These are phyloP conservation scores for Orussus abietinus DNA, from an alignment of 1,140 invertebrate species.

Conservation along the genomic window DNA sequence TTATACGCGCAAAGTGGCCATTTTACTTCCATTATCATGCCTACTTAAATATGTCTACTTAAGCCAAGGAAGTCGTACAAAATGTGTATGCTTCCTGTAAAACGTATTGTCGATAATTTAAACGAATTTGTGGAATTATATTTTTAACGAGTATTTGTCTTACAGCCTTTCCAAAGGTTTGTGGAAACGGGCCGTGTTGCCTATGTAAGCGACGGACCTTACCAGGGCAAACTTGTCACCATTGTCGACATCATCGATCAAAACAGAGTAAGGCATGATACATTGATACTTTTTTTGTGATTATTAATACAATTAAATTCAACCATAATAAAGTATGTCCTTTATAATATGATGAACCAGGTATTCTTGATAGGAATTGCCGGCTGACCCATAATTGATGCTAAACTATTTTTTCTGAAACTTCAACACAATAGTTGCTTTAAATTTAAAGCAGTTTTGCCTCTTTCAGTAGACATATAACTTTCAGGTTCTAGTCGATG, in stretches of 20 bases:
- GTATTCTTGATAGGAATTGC: slow-evolving; percentile 65
- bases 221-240: slow-evolving; percentile 86
- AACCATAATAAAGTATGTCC: slow-evolving; percentile 3
- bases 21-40: no score
- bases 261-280: slow-evolving; percentile 74
- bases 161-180: slow-evolving; percentile 85
- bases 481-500: slow-evolving; percentile 87
- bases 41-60: no score
- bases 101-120: no score
- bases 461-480: slow-evolving; percentile 9
- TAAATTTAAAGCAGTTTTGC: slow-evolving; percentile 1
- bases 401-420: slow-evolving; percentile 31
- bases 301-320: slow-evolving; percentile 7
- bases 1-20: no score
- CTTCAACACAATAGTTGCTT: slow-evolving; percentile 7
- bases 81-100: no score
- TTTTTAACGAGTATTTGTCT: no score
- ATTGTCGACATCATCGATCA: slow-evolving; percentile 98
- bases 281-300: slow-evolving; percentile 10
- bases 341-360: slow-evolving; percentile 51
- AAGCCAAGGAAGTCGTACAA: no score
- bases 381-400: slow-evolving; percentile 61
- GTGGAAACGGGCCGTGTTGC: slow-evolving; percentile 96
- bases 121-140: no score
- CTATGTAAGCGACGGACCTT: slow-evolving; percentile 81